A percentile compares a stretch with the other conserved stretches of the same genome.
Evolutionary conservation across 2,797 vertebrate species (phyloP).

Genomic region (Gouania willdenowi): DNA sequence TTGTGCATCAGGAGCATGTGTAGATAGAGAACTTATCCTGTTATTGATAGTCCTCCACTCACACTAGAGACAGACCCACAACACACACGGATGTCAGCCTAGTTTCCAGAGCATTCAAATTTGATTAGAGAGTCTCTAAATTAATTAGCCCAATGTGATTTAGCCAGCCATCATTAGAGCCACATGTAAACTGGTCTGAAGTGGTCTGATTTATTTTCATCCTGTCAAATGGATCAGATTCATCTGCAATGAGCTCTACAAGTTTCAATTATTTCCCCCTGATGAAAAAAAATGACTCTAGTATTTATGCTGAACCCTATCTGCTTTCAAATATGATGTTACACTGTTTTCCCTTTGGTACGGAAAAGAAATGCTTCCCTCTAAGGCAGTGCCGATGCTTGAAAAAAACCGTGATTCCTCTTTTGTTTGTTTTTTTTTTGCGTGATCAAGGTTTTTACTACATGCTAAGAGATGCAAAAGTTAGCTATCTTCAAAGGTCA

Average conservation of each 20-base stretch:
- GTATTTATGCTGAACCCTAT: neutral
- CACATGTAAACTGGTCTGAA: constrained; percentile 62
- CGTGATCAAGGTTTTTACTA: constrained; percentile 2
- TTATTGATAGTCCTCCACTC: no score
- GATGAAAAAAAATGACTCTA: neutral
- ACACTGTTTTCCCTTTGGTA: neutral
- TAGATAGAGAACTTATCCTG: no score
- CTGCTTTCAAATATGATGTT: neutral
- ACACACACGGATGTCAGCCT: constrained; percentile 44
- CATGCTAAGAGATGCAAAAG: constrained; percentile 5
- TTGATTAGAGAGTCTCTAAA: constrained; percentile 73
- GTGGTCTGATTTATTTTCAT: constrained; percentile 62
- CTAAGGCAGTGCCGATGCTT: neutral
- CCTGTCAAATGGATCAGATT: constrained; percentile 33
- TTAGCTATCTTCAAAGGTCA: neutral
- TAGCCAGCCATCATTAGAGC: constrained; percentile 67
- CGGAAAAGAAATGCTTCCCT: neutral
- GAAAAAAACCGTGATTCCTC: neutral
- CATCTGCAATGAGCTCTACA: constrained; percentile 18
- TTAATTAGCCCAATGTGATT: constrained; percentile 71
- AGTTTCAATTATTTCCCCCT: constrained; percentile 18
- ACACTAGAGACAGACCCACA: constrained; percentile 28
- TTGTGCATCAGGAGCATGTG: constrained; percentile 20
- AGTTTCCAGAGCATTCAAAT: constrained; percentile 71
- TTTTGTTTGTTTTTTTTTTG: constrained; percentile 11